Percentiles rank a stretch among this genome's conserved stretches.
These are phyloP conservation scores for Augochlora pura DNA, from an alignment of 1,140 invertebrate species.

Conservation along the genomic window DNA sequence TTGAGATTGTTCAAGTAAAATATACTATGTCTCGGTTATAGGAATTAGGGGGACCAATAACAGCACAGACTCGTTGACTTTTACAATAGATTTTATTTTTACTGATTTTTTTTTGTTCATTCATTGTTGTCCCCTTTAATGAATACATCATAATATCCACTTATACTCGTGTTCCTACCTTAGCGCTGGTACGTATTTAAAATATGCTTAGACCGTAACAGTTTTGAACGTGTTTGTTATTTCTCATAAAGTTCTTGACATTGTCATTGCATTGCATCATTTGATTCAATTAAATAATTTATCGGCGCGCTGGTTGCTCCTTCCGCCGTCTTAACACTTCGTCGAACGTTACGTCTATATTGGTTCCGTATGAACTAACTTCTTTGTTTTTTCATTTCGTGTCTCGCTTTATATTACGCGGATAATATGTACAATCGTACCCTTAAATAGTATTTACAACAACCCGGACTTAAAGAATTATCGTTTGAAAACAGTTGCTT, in stretches of 20 bases:
- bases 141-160: constrained; percentile 51
- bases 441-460: constrained; percentile 43
- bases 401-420: not conserved
- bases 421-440: constrained; percentile 46
- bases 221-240: constrained; percentile 9
- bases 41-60: not conserved
- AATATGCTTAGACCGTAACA: constrained; percentile 59
- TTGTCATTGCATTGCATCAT: constrained; percentile 50
- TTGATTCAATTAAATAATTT: constrained; percentile 34
- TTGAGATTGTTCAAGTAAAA: too few species aligned
- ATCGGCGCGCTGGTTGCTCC: constrained; percentile 1
- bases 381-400: constrained; percentile 32
- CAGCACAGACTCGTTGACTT: not conserved
- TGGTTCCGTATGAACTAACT: constrained; percentile 49
- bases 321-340: constrained; percentile 8
- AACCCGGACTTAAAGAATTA: not conserved
- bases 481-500: constrained; percentile 8
- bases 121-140: constrained; percentile 37
- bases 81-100: constrained; percentile 52
- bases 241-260: constrained; percentile 35
- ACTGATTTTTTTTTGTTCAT: constrained; percentile 11
- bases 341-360: constrained; percentile 41
- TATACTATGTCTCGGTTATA: not conserved
- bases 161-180: constrained; percentile 42
- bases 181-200: constrained; percentile 64